Evolutionary conservation across 2,797 vertebrate species (phyloP), one percentile per base, ranked within the genome.

Genomic region (Brachyrhaphis roseni): DNA sequence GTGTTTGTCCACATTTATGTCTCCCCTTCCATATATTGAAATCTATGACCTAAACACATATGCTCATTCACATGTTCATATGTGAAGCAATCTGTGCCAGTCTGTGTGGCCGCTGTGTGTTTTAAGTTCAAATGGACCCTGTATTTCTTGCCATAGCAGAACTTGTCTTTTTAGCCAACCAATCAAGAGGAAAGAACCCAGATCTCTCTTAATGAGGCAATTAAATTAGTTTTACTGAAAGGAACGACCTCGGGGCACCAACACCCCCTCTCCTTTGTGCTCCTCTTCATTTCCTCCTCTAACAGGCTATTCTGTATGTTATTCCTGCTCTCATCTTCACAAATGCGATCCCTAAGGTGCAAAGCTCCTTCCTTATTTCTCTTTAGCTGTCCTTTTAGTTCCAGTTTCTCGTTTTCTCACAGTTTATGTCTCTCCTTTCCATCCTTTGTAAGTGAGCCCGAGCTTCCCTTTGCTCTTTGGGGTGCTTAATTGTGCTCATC

Each of bases 171-270:
- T 84, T 76, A 93, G 88, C 91, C 90, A 85, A 85, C 90, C 93
- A 94, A 93, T 92, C 90, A 87, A 78, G 90, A 78, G 79, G 87
- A 92, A 90, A 90, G 82, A 81, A 85, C 82, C 81, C 74, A 88
- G 87, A 84, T 91, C 85, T 77, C 78, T 88, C 85, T 72, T 90
- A 92, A 93, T 70, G 49, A 93, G 90, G 90, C 91, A 90, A 92
- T 94, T 91, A 91, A 92, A 92, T 93, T 86, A 90, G 86, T 80
- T 84, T 85, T 81, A 84, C 87, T 92, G 89, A 80, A 89, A 89
- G 78, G 87, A 91, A 72, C 8, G 20, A 86, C 89, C 89, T 89
- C 31, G 1, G 82, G 90, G 82, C 88, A 57, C 47, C 20, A 41
- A 81, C 68, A 39, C 43, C 18, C 75, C 45, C 47, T 68, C 64